Base-by-base conservation (phyloP, 2,888 invertebrate genomes). In the Poecilobothrus nobilitatus region DNA sequence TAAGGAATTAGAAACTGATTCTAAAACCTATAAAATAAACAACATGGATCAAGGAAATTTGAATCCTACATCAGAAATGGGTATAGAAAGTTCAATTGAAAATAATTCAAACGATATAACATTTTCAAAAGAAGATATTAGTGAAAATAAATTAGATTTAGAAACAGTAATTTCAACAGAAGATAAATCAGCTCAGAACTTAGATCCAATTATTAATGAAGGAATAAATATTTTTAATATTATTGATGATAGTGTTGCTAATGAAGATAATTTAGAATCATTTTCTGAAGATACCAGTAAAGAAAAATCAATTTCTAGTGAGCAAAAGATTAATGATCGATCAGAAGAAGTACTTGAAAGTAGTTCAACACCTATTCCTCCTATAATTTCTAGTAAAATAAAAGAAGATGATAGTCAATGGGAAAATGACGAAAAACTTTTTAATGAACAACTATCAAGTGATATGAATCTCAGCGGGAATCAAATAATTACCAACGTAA, bases 361-460 rank as follows among this genome's bases (percentile, higher is more conserved):
- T 15, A 53, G 6, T 53, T 72, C 68, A 34, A n/a, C 72, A 21
- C 33, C 69, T 53, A 66, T 69, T 18, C 37, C 70, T 10, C 27
- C 68, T 22, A 3, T 68, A 21, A 10, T 69, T n/a, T 37, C 66
- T 12, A 20, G 21, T 6, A 70, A 65, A 67, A 65, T 69, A 5
- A 68, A 68, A 53, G 65, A 67, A 10, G 44, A 9, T 27, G 66
- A 66, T 53, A 64, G 72, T 65, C 72, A 73, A 20, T 81, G 80
- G 81, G 81, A 81, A 21, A 79, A 75, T 70, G 75, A 81, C 12
- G 80, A 81, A 67, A 76, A 76, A 63, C 71, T 81, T 44, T 71
- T 81, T 20, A 76, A 78, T 20, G 69, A 80, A 75, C 67, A 71
- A 73, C 73, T 7, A 73, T 73, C 33, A 12, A 71, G 67, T 64